Base-by-base conservation (phyloP, 2,113 vertebrate species). In the Callithrix jacchus region DNA sequence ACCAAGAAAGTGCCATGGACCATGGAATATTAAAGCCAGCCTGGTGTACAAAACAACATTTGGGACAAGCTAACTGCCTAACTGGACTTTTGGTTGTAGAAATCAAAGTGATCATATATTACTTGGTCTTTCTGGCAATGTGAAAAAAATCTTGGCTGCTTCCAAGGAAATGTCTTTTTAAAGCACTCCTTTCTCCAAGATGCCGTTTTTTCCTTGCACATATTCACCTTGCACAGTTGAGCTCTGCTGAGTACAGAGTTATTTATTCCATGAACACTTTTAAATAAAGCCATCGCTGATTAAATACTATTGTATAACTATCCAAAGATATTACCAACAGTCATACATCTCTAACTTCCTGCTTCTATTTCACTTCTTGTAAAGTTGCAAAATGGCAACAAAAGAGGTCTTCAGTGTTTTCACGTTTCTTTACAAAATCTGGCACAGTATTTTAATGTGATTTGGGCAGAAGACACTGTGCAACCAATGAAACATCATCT, bases 1-100 rank as follows among this genome's bases (percentile, higher is more conserved):
- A 98, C 90, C 64, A 98, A 98, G 98, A 98, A 98, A 98, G 79
- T 96, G 94, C 95, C 98, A 95, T 95, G 98, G 97, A 98, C 97
- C 97, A 93, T 77, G 95, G 97, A 97, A 95, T 96, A 93, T 95
- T 92, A 91, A 80, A 94, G 94, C 94, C 84, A 56, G 32, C 73
- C 25, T 93, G 95, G 93, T 89, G 97, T 97, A 93, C 93, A 56
- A 37, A 96, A 97, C 96, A 87, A 97, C 54, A 45, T 89, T 74
- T 93, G 35, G 97, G 97, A 97, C 84, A 47, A 77, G n/a, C 64
- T 89, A 97, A 93, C 89, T 98, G 93, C 98, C 49, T 80, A 96
- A 95, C 88, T 68, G 94, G 96, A 91, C 97, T 56, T 95, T n/a
- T 94, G 86, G 95, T 85, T 92, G 85, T 73, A 94, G 98, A 97